These are phyloP conservation scores for Zaprionus capensis DNA, from an alignment of 1,140 invertebrate genomes.

Conservation along the genomic window DNA sequence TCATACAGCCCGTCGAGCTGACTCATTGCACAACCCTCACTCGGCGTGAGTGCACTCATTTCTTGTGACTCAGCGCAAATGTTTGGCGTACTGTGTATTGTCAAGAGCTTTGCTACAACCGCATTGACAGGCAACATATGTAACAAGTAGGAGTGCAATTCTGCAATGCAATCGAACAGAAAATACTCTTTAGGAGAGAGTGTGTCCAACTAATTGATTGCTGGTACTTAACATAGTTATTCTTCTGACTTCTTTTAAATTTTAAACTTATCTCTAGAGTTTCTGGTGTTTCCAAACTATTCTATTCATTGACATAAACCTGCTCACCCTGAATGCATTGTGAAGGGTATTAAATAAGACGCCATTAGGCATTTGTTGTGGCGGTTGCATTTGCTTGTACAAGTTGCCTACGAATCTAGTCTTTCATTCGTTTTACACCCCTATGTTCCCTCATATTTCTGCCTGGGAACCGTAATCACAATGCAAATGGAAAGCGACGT, in stretches of 20 bases:
- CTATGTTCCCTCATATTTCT: slow-evolving; percentile 21
- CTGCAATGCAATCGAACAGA: background rate
- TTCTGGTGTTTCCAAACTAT: background rate
- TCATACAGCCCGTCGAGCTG: slow-evolving; percentile 9
- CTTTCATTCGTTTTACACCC: slow-evolving; percentile 27
- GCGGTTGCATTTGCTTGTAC: background rate
- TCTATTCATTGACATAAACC: background rate
- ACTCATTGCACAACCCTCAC: slow-evolving; percentile 29
- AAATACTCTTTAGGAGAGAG: background rate
- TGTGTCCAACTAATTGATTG: background rate
- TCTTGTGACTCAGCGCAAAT: slow-evolving; percentile 39
- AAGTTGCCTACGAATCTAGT: slow-evolving; percentile 6
- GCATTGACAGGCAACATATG: slow-evolving; percentile 33
- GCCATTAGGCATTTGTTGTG: background rate
- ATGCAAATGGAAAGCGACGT: slow-evolving; percentile 30
- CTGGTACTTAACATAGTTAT: too few species aligned
- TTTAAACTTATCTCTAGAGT: background rate
- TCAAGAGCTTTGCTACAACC: slow-evolving; percentile 21
- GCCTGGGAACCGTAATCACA: slow-evolving; percentile 36
- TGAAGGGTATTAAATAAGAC: background rate
- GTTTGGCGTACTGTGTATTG: slow-evolving; percentile 18
- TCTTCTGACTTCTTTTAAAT: background rate
- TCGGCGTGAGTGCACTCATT: slow-evolving; percentile 17
- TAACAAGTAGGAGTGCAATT: background rate
- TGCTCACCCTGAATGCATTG: background rate